Evolutionary conservation across 2,888 invertebrate species (phyloP).

Genomic region (Agonopterix alstromeriana): DNA sequence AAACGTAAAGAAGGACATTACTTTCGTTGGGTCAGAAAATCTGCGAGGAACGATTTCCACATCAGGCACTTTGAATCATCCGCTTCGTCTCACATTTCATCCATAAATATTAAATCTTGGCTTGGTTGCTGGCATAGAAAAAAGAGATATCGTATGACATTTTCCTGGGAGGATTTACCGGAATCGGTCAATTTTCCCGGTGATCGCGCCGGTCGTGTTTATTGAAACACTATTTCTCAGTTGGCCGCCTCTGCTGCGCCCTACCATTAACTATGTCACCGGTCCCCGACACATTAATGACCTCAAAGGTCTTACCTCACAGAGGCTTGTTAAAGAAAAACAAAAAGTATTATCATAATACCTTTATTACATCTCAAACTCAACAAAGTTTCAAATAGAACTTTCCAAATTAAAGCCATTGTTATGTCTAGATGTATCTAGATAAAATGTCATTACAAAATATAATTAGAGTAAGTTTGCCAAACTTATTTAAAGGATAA

Average conservation of each 20-base stretch:
- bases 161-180: constrained; percentile 63
- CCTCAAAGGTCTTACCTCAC: constrained; percentile 1
- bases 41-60: constrained; percentile 71
- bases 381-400: constrained; percentile 2
- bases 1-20: constrained; percentile 70
- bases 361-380: background rate
- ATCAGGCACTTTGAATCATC: constrained; percentile 74
- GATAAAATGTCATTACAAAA: constrained; percentile 3
- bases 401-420: constrained; percentile 7
- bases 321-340: background rate
- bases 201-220: constrained; percentile 65
- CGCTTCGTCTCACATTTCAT: constrained; percentile 73
- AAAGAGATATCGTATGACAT: constrained; percentile 67
- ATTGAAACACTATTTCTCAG: constrained; percentile 72
- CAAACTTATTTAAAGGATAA: no score
- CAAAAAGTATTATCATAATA: constrained; percentile 7
- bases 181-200: constrained; percentile 73
- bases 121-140: constrained; percentile 60
- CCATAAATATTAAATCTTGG: constrained; percentile 75
- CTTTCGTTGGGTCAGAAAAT: constrained; percentile 73
- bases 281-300: constrained; percentile 18
- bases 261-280: constrained; percentile 41
- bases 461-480: no score
- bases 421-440: constrained; percentile 3
- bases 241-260: constrained; percentile 44